Conservation (phyloP, 30 jellyfish, hydroid and myxozoan species). For the Mastigias papua region DNA sequence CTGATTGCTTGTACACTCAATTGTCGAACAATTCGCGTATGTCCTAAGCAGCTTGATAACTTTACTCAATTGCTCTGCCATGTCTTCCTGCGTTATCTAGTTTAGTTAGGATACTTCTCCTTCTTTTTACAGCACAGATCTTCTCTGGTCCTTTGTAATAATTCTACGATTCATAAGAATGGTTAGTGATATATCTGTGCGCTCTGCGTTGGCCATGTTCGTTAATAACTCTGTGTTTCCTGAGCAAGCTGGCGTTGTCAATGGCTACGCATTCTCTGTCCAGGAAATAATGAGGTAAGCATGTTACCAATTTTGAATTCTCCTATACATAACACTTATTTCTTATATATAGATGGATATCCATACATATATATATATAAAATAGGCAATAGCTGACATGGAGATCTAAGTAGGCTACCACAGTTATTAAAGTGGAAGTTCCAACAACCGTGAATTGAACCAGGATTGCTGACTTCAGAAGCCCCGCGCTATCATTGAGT, state of each 20-base stretch:
- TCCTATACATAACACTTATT: no score
- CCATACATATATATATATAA: no score
- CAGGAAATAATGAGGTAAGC: conserved; percentile 98
- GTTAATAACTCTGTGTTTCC: conserved; percentile 85
- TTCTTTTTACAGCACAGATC: conserved; percentile 11
- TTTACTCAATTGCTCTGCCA: not conserved
- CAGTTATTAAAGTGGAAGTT: no score
- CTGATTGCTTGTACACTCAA: not conserved
- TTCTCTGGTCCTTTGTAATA: conserved; percentile 81
- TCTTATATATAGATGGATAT: no score
- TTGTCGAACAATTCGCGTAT: not conserved
- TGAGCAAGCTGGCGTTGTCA: conserved; percentile 87
- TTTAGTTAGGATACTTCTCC: no score
- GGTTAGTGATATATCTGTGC: conserved; percentile 88
- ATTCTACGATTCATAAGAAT: conserved; percentile 75
- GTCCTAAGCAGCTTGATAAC: not conserved
- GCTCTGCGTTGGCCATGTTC: conserved; percentile 92
- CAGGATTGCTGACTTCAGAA: no score
- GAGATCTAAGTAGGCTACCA: no score
- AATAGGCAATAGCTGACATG: no score
- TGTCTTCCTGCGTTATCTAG: not conserved
- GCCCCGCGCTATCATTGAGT: no score
- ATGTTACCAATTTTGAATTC: not conserved
- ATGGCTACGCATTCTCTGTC: conserved; percentile 95
- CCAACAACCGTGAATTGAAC: no score